Percentiles rank a stretch among this genome's conserved stretches.
Conservation (phyloP, 2,888 invertebrate species). For the Phasia obesa region DNA sequence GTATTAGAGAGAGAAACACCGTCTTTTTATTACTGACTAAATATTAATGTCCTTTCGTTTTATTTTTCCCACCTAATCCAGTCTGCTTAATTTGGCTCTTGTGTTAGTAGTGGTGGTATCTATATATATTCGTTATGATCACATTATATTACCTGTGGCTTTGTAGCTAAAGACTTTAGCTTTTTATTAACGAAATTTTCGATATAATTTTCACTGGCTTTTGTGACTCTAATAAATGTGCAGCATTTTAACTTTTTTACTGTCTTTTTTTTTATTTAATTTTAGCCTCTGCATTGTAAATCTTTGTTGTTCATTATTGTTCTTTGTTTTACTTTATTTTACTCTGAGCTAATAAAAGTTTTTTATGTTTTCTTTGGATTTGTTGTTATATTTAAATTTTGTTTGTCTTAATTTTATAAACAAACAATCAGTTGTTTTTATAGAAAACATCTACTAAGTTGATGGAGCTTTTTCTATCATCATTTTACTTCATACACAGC, state of each 20-base stretch:
- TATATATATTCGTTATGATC: conserved; percentile 43
- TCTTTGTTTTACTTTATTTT: neutral
- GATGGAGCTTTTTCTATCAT: conserved; percentile 12
- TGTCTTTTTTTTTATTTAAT: neutral
- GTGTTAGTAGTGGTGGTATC: neutral
- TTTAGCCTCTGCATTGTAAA: neutral
- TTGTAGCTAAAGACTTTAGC: conserved; percentile 17
- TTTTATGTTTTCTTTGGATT: neutral
- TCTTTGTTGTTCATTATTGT: neutral
- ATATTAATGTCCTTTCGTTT: neutral
- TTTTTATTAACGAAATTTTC: neutral
- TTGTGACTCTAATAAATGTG: conserved; percentile 1
- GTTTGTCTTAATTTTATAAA: conserved; percentile 6
- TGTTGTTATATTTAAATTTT: neutral
- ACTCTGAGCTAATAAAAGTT: neutral
- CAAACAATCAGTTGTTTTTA: conserved; percentile 28
- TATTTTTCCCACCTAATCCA: neutral
- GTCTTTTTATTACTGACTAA: too few species aligned
- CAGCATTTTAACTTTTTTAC: neutral
- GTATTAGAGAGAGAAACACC: too few species aligned
- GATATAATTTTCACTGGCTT: neutral
- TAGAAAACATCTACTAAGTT: conserved; percentile 6
- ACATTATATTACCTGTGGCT: conserved; percentile 35
- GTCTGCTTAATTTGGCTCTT: neutral
- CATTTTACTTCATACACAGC: neutral